Percentiles rank a stretch among this genome's conserved stretches.
Conservation (phyloP, 2,797 vertebrate species). For the Crenichthys baileyi region DNA sequence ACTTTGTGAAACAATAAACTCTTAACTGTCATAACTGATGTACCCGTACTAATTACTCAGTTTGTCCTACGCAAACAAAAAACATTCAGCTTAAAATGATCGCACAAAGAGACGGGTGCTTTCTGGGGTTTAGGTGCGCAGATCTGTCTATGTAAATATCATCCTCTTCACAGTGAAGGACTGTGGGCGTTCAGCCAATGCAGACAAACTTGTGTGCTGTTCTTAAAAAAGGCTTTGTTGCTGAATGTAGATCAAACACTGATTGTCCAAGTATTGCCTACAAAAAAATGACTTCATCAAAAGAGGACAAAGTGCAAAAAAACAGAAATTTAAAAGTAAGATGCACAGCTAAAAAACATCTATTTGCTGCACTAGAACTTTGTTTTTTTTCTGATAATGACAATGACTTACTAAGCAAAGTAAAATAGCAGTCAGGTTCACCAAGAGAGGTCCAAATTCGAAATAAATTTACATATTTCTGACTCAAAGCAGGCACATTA, state of each 20-base stretch:
- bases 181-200: neutral
- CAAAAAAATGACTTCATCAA: neutral
- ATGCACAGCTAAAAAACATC: neutral
- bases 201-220: neutral
- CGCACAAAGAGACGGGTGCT: too few relatives aligned
- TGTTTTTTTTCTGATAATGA: neutral
- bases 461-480: too few relatives aligned
- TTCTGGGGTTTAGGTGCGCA: too few relatives aligned
- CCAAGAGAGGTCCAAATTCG: too few relatives aligned
- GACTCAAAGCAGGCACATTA: too few relatives aligned
- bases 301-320: neutral
- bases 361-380: neutral
- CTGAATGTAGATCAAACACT: neutral
- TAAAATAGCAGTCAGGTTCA: too few relatives aligned
- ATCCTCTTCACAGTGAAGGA: neutral
- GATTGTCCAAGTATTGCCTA: neutral
- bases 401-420: too few relatives aligned
- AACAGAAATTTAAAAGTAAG: neutral
- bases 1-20: neutral
- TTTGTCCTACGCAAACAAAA: neutral
- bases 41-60: neutral
- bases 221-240: neutral
- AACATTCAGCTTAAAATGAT: neutral
- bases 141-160: neutral
- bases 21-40: neutral